Evolutionary conservation across 2,888 invertebrate species (phyloP).

Genomic region (Agrotis exclamationis): DNA sequence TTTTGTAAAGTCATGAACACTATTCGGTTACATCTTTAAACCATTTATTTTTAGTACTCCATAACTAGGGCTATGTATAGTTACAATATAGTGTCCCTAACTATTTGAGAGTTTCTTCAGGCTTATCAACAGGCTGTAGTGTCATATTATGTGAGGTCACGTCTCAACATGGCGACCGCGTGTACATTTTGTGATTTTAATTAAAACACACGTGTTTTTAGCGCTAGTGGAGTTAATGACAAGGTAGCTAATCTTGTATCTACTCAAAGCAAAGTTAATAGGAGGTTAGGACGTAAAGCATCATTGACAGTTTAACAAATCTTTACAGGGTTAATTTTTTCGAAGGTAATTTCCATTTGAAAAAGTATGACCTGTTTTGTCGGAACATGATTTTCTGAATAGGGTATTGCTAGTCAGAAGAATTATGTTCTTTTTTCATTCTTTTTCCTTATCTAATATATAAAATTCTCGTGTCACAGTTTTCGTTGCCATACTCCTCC

Average conservation of each 20-base stretch:
- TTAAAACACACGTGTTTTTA: conserved; percentile 45
- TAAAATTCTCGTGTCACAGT: no score
- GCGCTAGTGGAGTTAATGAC: conserved; percentile 3
- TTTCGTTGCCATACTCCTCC: no score
- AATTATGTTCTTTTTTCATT: no score
- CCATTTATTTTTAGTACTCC: no score
- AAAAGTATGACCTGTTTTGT: neutral
- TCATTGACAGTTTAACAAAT: neutral
- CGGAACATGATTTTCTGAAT: no score
- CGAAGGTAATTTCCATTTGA: no score
- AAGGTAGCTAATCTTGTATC: neutral
- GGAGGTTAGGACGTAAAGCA: neutral
- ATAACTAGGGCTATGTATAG: no score
- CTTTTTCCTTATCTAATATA: no score
- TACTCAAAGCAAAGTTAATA: neutral
- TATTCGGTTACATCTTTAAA: no score
- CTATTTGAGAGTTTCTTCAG: conserved; percentile 35
- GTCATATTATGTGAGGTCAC: conserved; percentile 60
- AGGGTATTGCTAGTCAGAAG: neutral
- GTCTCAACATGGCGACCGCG: conserved; percentile 30
- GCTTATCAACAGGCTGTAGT: conserved; percentile 51
- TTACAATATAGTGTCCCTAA: neutral
- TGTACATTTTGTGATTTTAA: conserved; percentile 42
- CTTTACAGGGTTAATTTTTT: neutral
- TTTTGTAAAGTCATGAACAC: no score